These are phyloP conservation scores for Abramis brama DNA, from an alignment of 2,113 vertebrate species.

Conservation along the genomic window DNA sequence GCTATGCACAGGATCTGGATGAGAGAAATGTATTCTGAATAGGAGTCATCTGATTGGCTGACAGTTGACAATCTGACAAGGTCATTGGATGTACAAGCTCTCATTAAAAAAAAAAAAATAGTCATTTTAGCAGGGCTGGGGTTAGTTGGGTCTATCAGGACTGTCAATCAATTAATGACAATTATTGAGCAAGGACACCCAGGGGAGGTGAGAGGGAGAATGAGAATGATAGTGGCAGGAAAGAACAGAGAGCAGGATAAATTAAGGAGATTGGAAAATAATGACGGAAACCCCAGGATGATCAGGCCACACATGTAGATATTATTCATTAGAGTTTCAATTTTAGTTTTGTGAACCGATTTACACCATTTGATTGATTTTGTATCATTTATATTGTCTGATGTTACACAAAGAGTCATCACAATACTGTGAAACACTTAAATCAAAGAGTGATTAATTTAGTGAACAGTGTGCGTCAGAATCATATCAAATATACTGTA, in stretches of 20 bases:
- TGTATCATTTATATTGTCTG: neutral
- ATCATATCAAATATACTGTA: slow-evolving; percentile 36
- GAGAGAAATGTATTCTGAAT: slow-evolving; percentile 67
- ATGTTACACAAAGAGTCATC: neutral
- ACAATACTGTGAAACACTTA: neutral
- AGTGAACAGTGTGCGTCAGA: slow-evolving; percentile 17
- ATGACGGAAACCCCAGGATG: slow-evolving; percentile 74
- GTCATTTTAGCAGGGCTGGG: slow-evolving; percentile 91
- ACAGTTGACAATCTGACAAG: slow-evolving; percentile 95
- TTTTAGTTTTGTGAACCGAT: slow-evolving; percentile 20
- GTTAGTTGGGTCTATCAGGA: slow-evolving; percentile 96
- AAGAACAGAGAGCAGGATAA: slow-evolving; percentile 79
- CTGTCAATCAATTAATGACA: slow-evolving; percentile 99
- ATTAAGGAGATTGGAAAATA: slow-evolving; percentile 82
- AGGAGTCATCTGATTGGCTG: slow-evolving; percentile 71
- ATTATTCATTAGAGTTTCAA: slow-evolving; percentile 55
- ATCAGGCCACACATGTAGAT: slow-evolving; percentile 75
- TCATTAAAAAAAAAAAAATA: slow-evolving; percentile 91
- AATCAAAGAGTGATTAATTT: slow-evolving; percentile 41
- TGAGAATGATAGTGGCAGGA: slow-evolving; percentile 89
- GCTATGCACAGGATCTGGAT: neutral
- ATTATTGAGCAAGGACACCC: slow-evolving; percentile 95
- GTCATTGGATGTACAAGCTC: slow-evolving; percentile 96
- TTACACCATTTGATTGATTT: slow-evolving; percentile 13
- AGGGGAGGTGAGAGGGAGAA: slow-evolving; percentile 86